Conservation (phyloP, 2,888 invertebrate species). For the Himalopsyche anomala region DNA sequence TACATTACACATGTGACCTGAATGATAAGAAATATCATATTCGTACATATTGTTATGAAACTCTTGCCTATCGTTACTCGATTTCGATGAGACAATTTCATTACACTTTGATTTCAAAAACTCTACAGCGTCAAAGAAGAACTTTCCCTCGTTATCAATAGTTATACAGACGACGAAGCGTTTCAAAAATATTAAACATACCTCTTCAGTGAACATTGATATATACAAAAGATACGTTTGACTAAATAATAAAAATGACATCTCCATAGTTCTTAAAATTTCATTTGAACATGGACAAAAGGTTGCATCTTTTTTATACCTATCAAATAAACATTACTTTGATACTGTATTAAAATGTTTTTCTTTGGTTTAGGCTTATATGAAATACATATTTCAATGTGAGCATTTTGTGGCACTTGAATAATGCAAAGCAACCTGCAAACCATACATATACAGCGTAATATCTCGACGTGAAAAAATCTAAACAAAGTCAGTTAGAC, state of each 20-base stretch:
- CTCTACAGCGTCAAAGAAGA: too few relatives aligned
- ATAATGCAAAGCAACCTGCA: slow-evolving; percentile 31
- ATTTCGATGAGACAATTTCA: too few relatives aligned
- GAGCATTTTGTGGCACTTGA: neutral
- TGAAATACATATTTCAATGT: neutral
- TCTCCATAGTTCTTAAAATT: neutral
- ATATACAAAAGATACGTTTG: neutral
- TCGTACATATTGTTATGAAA: too few relatives aligned
- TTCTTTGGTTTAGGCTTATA: slow-evolving; percentile 28
- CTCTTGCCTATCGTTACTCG: too few relatives aligned
- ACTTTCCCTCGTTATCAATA: too few relatives aligned
- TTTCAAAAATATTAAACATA: too few relatives aligned
- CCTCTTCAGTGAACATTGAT: too few relatives aligned
- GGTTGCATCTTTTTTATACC: neutral
- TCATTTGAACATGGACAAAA: neutral
- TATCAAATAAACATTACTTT: slow-evolving; percentile 11
- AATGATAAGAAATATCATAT: too few relatives aligned
- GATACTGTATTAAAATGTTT: slow-evolving; percentile 23
- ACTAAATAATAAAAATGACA: neutral
- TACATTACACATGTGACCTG: too few relatives aligned
- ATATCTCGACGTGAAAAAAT: neutral
- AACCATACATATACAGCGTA: neutral
- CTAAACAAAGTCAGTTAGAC: neutral
- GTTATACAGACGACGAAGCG: too few relatives aligned
- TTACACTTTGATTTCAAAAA: too few relatives aligned